Percentiles rank a stretch among this genome's conserved stretches.
phyloP scores from a whole-genome alignment of 2,888 invertebrate genomes.

The Seladonia tumulorum region DNA sequence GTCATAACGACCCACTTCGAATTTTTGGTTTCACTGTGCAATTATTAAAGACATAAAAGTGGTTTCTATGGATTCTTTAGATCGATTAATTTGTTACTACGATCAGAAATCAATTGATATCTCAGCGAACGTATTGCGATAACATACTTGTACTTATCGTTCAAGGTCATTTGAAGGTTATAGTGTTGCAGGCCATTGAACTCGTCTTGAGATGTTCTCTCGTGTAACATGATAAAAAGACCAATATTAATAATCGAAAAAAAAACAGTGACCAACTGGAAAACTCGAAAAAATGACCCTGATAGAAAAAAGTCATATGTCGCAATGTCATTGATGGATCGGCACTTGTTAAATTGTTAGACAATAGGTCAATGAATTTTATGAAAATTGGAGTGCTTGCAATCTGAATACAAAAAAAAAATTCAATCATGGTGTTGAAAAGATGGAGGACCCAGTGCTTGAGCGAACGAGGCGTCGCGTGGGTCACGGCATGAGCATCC shows the following conservation, averaged over 20 bases:
- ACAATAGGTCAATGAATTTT: too few relatives aligned
- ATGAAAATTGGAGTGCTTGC: background rate
- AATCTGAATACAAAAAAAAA: background rate
- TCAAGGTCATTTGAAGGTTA: background rate
- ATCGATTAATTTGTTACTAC: too few relatives aligned
- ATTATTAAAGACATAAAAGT: too few relatives aligned
- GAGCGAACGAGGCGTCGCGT: background rate
- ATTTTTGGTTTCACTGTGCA: too few relatives aligned
- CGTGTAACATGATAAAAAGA: background rate
- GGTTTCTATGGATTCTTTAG: too few relatives aligned
- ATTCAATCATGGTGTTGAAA: background rate
- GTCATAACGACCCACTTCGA: background rate
- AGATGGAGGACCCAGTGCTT: background rate
- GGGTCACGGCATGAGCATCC: slow-evolving; percentile 67
- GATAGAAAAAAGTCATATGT: background rate
- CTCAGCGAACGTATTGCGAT: too few relatives aligned
- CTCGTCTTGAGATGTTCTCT: background rate
- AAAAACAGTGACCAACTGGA: background rate
- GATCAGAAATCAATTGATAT: too few relatives aligned
- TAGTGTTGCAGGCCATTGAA: background rate
- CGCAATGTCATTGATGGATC: too few relatives aligned
- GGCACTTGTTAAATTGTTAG: too few relatives aligned
- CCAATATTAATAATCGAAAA: background rate
- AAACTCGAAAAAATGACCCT: background rate
- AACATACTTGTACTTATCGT: too few relatives aligned